A percentile compares a stretch with the other conserved stretches of the same genome.
These are phyloP conservation scores for Isurus oxyrinchus DNA, from an alignment of 2,113 vertebrate genomes.

Conservation along the genomic window DNA sequence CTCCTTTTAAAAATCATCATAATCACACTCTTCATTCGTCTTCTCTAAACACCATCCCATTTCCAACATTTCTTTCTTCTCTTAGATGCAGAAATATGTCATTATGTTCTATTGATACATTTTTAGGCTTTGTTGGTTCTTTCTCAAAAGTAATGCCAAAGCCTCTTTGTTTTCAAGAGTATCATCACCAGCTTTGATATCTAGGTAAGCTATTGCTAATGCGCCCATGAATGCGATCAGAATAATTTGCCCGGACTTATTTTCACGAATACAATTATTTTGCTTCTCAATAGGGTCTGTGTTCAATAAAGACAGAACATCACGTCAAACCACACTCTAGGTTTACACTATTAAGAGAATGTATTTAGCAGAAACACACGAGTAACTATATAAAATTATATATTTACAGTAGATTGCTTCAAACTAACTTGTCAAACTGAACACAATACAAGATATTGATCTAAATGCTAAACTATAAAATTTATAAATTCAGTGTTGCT, in stretches of 20 bases:
- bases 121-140: neutral
- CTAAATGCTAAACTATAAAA: too few species aligned
- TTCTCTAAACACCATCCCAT: neutral
- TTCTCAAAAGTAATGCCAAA: neutral
- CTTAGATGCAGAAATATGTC: neutral
- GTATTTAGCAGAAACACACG: neutral
- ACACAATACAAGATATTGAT: too few species aligned
- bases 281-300: neutral
- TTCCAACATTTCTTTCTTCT: neutral
- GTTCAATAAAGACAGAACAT: neutral
- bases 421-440: too few species aligned
- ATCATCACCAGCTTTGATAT: neutral
- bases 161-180: neutral
- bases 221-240: neutral
- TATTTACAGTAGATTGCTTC: too few species aligned
- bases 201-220: neutral
- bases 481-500: neutral
- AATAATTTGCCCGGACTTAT: neutral
- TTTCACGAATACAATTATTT: neutral
- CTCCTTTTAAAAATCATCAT: neutral
- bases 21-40: neutral
- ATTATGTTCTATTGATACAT: neutral
- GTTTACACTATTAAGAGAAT: neutral
- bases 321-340: neutral
- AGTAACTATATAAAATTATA: too few species aligned